A percentile compares a stretch with the other conserved stretches of the same genome.
phyloP scores from a whole-genome alignment of 92 coral and sea anemone species.

The Porites cylindrica region DNA sequence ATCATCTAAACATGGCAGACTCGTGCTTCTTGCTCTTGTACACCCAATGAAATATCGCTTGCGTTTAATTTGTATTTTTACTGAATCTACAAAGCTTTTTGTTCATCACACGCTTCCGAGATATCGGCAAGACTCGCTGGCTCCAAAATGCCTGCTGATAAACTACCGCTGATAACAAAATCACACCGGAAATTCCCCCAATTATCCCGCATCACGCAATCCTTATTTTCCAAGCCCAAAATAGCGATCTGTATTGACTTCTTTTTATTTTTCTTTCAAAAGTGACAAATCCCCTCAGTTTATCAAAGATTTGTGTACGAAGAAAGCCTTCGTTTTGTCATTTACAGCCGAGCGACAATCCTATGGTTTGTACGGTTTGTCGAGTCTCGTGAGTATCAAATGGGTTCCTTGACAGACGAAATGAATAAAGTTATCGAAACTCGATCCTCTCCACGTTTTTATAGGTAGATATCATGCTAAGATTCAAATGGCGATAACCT shows the following conservation, averaged over 20 bases:
- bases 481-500: constrained; percentile 23
- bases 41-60: background rate
- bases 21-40: background rate
- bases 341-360: too few relatives aligned
- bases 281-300: too few relatives aligned
- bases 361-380: too few relatives aligned
- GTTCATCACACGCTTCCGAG: constrained; percentile 38
- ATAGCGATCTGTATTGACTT: background rate
- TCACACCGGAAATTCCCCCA: constrained; percentile 55
- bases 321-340: background rate
- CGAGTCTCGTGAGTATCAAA: background rate
- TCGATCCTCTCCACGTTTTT: constrained; percentile 32
- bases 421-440: constrained; percentile 28
- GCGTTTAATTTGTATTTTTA: background rate
- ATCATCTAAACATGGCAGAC: background rate
- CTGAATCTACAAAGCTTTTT: constrained; percentile 29
- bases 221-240: background rate
- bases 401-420: background rate
- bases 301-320: background rate
- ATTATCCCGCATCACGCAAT: constrained; percentile 64
- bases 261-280: background rate
- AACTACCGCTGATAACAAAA: constrained; percentile 60
- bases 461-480: background rate
- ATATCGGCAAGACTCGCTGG: constrained; percentile 35
- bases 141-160: constrained; percentile 60